These are phyloP conservation scores for Melanophora roralis DNA, from an alignment of 2,888 invertebrate genomes.

Conservation along the genomic window DNA sequence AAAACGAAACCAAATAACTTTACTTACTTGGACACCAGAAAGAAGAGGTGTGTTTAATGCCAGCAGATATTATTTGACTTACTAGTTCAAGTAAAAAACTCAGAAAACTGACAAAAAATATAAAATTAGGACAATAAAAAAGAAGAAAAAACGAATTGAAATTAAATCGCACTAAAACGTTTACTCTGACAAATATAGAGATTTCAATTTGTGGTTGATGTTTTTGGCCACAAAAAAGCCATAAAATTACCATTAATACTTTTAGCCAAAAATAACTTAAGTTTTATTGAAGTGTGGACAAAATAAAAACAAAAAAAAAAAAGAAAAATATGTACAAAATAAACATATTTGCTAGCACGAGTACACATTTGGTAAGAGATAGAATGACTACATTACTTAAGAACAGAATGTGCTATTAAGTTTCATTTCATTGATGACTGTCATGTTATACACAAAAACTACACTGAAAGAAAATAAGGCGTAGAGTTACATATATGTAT, in stretches of 20 bases:
- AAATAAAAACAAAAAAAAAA: neutral
- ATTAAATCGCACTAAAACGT: slow-evolving; percentile 14
- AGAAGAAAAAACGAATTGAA: neutral
- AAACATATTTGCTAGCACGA: neutral
- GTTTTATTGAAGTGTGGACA: slow-evolving; percentile 3
- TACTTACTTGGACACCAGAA: neutral
- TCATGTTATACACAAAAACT: neutral
- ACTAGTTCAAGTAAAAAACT: too few species aligned
- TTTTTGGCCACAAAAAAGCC: slow-evolving; percentile 32
- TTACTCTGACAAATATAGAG: slow-evolving; percentile 9
- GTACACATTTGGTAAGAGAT: neutral
- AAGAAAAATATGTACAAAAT: neutral
- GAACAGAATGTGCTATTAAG: slow-evolving; percentile 25
- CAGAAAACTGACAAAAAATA: too few species aligned
- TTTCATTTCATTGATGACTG: slow-evolving; percentile 26
- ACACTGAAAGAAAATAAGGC: slow-evolving; percentile 11
- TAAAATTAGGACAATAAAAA: neutral
- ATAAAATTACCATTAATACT: slow-evolving; percentile 39
- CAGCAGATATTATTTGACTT: neutral
- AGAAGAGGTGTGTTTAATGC: slow-evolving; percentile 39
- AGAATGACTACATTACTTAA: slow-evolving; percentile 34
- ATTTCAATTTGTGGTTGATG: slow-evolving; percentile 30
- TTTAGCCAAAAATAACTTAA: slow-evolving; percentile 39
- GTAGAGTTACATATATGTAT: too few species aligned
- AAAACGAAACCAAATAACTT: neutral